Percentiles rank a stretch among this genome's conserved stretches.
These are phyloP conservation scores for Candoia aspera DNA, from an alignment of 2,113 vertebrate species.

Conservation along the genomic window DNA sequence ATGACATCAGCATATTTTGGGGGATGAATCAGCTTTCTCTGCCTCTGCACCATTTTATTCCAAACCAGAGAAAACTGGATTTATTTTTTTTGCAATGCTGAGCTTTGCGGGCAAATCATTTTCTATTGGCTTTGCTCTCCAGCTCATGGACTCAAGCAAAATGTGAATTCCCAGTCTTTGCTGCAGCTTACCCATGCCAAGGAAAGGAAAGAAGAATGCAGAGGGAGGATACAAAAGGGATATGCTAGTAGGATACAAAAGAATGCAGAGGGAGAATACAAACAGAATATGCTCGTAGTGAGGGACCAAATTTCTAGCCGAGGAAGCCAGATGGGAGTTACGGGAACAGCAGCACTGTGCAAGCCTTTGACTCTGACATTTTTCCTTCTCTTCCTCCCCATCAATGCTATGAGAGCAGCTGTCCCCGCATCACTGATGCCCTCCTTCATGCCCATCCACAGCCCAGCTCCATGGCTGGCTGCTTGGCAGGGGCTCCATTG, in stretches of 20 bases:
- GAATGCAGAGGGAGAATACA: not conserved
- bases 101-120: not conserved
- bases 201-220: not conserved
- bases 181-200: not conserved
- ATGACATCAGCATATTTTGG: not conserved
- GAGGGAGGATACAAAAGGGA: not conserved
- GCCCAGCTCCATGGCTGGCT: not conserved
- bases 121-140: not conserved
- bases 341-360: not conserved
- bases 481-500: not conserved
- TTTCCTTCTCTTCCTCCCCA: not conserved
- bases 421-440: not conserved
- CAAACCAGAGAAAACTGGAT: not conserved
- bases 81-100: not conserved
- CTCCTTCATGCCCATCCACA: not conserved
- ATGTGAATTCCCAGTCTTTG: not conserved
- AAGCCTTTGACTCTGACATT: not conserved
- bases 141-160: not conserved
- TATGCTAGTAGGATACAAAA: too few relatives aligned
- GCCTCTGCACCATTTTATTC: not conserved
- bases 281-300: not conserved
- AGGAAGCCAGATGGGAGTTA: not conserved
- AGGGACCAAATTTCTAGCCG: not conserved
- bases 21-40: not conserved
- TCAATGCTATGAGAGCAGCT: not conserved